Evolutionary conservation across 2,797 vertebrate genomes (phyloP).

Genomic region (Brachyalestes nurse): DNA sequence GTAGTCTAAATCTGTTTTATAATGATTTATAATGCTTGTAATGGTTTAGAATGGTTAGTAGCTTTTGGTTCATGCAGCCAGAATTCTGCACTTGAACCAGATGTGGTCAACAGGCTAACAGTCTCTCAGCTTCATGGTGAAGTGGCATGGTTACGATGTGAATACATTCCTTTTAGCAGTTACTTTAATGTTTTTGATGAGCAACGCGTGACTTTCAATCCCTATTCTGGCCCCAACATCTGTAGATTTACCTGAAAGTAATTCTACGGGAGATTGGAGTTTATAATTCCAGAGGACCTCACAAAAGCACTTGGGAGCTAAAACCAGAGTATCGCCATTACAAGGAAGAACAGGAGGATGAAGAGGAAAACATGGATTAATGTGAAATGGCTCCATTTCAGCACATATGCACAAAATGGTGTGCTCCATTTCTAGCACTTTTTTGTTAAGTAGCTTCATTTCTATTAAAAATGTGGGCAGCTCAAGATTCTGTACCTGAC

Average conservation of each 20-base stretch:
- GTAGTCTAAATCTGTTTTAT: no score
- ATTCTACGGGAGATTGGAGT: slow-evolving; percentile 92
- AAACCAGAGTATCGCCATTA: slow-evolving; percentile 94
- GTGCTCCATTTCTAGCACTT: background rate
- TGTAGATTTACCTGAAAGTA: slow-evolving; percentile 94
- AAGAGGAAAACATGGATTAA: slow-evolving; percentile 79
- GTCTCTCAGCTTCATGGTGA: no score
- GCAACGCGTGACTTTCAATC: background rate
- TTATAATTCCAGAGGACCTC: slow-evolving; percentile 92
- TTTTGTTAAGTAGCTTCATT: background rate
- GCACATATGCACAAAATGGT: background rate
- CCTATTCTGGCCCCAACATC: background rate
- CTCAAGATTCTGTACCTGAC: no score
- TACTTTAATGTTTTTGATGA: background rate
- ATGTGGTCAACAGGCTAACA: no score
- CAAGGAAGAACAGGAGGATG: slow-evolving; percentile 71
- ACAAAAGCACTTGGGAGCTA: slow-evolving; percentile 97
- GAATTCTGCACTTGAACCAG: no score
- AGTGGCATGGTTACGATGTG: background rate
- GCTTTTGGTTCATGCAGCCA: no score
- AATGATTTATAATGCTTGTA: no score
- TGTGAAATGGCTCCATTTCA: background rate
- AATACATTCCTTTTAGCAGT: background rate
- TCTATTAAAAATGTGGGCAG: background rate
- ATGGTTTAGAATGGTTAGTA: no score